A percentile compares a stretch with the other conserved stretches of the same genome.
phyloP scores from a whole-genome alignment of 2,888 invertebrate species.

The Drosophila melanocephala region DNA sequence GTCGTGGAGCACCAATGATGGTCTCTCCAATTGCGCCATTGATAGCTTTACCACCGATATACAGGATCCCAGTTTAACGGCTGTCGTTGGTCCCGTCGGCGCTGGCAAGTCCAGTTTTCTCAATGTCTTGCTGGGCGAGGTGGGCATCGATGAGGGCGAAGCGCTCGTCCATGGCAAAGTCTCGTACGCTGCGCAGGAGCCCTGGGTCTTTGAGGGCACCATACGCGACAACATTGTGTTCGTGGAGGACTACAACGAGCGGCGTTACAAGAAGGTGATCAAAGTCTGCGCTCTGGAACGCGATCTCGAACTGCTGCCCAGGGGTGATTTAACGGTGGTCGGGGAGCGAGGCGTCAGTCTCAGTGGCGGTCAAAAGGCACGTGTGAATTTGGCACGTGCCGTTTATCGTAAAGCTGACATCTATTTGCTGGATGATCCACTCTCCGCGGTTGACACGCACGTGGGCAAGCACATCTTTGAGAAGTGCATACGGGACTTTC shows the following conservation, averaged over 20 bases:
- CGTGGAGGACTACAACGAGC: slow-evolving; percentile 89
- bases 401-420: slow-evolving; percentile 91
- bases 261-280: slow-evolving; percentile 86
- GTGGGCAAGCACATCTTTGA: slow-evolving; percentile 92
- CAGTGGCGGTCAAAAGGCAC: slow-evolving; percentile 91
- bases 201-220: slow-evolving; percentile 93
- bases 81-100: slow-evolving; percentile 91
- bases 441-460: slow-evolving; percentile 92
- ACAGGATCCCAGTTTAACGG: slow-evolving; percentile 72
- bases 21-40: slow-evolving; percentile 72
- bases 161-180: slow-evolving; percentile 88
- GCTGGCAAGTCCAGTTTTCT: slow-evolving; percentile 91
- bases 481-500: slow-evolving; percentile 88
- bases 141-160: slow-evolving; percentile 88
- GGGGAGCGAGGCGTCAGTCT: slow-evolving; percentile 90
- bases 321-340: slow-evolving; percentile 86
- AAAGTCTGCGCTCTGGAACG: slow-evolving; percentile 88
- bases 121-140: slow-evolving; percentile 90
- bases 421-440: slow-evolving; percentile 91
- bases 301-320: slow-evolving; percentile 88
- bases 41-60: slow-evolving; percentile 86
- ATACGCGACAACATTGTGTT: slow-evolving; percentile 97
- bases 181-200: slow-evolving; percentile 93
- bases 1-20: slow-evolving; percentile 86
- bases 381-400: slow-evolving; percentile 91